phyloP scores from a whole-genome alignment of 2,113 vertebrate genomes.

The Eira barbara region DNA sequence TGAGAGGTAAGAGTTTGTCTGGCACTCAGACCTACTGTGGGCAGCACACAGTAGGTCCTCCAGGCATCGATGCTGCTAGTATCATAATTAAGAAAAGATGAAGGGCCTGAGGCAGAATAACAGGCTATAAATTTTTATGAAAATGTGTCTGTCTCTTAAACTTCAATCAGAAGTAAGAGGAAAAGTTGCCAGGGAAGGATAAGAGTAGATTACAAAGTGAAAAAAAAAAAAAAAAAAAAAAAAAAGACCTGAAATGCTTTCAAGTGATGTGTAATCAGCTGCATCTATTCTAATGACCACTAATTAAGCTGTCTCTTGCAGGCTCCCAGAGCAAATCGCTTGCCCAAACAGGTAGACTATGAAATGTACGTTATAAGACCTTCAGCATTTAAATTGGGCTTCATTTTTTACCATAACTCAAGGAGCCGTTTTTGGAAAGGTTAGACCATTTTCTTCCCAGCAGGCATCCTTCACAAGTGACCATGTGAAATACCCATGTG shows the following conservation, averaged over 20 bases:
- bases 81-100: slow-evolving; percentile 1
- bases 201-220: slow-evolving; percentile 76
- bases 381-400: slow-evolving; percentile 46
- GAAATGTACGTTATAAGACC: slow-evolving; percentile 61
- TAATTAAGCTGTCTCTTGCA: slow-evolving; percentile 83
- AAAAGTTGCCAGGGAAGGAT: slow-evolving; percentile 76
- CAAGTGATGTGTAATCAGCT: slow-evolving; percentile 77
- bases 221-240: slow-evolving; percentile 73
- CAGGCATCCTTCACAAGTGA: not conserved
- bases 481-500: not conserved
- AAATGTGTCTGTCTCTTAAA: slow-evolving; percentile 67
- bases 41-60: slow-evolving; percentile 5
- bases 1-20: not conserved
- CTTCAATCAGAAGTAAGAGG: slow-evolving; percentile 71
- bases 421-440: not conserved
- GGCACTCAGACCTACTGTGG: not conserved
- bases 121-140: slow-evolving; percentile 63
- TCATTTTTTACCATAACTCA: not conserved
- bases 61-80: not conserved
- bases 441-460: not conserved
- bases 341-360: slow-evolving; percentile 76
- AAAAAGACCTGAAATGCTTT: slow-evolving; percentile 74
- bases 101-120: not conserved
- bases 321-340: slow-evolving; percentile 56
- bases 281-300: slow-evolving; percentile 79